Evolutionary conservation across 2,113 vertebrate species (phyloP), one percentile per base, ranked within the genome.

Genomic region (Amphiprion ocellaris): DNA sequence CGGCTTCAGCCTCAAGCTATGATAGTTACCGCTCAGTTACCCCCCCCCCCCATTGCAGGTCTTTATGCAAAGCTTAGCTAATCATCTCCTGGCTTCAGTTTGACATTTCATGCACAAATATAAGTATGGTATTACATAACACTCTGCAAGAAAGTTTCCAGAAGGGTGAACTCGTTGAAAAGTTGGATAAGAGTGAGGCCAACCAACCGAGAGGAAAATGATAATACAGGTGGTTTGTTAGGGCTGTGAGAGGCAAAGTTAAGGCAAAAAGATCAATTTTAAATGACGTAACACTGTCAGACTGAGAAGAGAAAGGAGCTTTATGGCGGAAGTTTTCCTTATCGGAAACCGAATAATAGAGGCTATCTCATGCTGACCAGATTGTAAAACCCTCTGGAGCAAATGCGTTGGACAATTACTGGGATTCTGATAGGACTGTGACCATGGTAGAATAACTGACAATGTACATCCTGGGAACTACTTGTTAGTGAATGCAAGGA

Each of bases 401-500:
- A 17, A 47, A 47, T 17, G 46, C 4, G 16, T 47, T 15, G 46
- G 46, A 16, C 46, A 47, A 5, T 47, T 47, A 67, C 3, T 54
- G 49, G n/a, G 49, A 11, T 53, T 53, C n/a, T 17, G 12, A 53
- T 41, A 41, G 39, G 50, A 21, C 33, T 69, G 12, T 55, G 24
- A 44, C 24, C 44, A 52, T 28, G 0, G 52, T 15, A 49, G 8
- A 10, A 41, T 8, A 19, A 19, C 15, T 12, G n/a, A 2, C 1
- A 52, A 16, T 41, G 30, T 24, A 14, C 12, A 67, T 39, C 39
- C 5, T 39, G 24, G 16, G 65, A 16, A 68, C 10, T 15, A n/a
- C 54, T 69, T 55, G 21, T 41, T 26, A 52, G 5, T 41, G 52
- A 54, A 41, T 68, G 66, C n/a, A 68, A 33, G 24, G 10, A 41